A percentile compares a stretch with the other conserved stretches of the same genome.
Evolutionary conservation across 2,888 invertebrate species (phyloP).

Genomic region (Copidosoma aretas): DNA sequence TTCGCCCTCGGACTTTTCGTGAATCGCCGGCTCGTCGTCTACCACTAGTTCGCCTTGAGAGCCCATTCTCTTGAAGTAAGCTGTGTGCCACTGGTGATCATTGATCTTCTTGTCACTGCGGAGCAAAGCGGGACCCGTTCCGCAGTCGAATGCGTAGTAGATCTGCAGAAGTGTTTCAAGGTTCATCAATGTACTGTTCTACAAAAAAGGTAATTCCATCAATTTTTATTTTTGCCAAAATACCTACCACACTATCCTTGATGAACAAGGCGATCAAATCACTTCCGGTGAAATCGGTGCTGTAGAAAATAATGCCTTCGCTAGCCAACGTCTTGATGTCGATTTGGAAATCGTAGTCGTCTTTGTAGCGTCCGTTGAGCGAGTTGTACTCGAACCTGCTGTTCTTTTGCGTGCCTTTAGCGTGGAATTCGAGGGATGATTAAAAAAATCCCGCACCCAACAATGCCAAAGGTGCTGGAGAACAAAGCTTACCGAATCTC

Average conservation of each 20-base stretch:
- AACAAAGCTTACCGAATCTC: constrained; percentile 67
- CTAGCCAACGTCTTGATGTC: constrained; percentile 78
- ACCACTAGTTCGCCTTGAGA: constrained; percentile 73
- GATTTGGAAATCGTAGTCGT: constrained; percentile 77
- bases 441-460: neutral
- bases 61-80: constrained; percentile 71
- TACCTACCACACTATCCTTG: constrained; percentile 72
- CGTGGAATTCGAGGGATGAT: constrained; percentile 1
- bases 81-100: constrained; percentile 82
- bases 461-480: neutral
- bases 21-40: constrained; percentile 67
- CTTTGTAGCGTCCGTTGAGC: constrained; percentile 67
- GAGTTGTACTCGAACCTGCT: constrained; percentile 77
- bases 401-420: constrained; percentile 70
- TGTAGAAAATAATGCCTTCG: constrained; percentile 86
- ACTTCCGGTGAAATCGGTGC: constrained; percentile 66
- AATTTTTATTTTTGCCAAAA: neutral
- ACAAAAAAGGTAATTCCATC: neutral
- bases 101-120: constrained; percentile 69
- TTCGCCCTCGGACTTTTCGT: constrained; percentile 65
- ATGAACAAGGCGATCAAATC: constrained; percentile 81
- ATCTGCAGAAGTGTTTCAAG: constrained; percentile 67
- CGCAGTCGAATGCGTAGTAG: constrained; percentile 76
- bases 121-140: constrained; percentile 69
- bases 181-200: no score